Evolutionary conservation across 1,140 invertebrate genomes (phyloP).

Genomic region (Ostrea denselamellosa): DNA sequence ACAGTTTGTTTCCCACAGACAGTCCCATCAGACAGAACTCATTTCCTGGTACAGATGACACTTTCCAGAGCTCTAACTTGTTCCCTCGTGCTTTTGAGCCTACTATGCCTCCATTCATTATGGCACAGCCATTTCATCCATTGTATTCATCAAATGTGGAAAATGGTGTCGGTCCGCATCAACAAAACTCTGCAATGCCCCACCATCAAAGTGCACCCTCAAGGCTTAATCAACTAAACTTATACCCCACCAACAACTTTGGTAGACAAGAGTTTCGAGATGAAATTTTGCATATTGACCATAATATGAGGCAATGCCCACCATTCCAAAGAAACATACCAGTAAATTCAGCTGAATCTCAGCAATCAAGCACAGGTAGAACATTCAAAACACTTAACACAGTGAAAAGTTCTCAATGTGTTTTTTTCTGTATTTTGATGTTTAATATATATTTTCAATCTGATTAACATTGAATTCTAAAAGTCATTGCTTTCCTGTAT

Average conservation of each 20-base stretch:
- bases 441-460: too few species aligned
- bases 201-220: background rate
- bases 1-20: background rate
- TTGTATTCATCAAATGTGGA: background rate
- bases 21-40: constrained; percentile 7
- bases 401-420: background rate
- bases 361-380: background rate
- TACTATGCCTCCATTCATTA: background rate
- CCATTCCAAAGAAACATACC: constrained; percentile 8
- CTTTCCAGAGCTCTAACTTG: background rate
- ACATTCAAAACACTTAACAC: background rate
- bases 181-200: background rate
- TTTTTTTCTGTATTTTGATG: background rate
- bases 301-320: background rate
- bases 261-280: background rate
- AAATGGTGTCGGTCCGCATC: background rate
- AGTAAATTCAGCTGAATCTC: background rate
- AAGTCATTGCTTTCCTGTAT: background rate
- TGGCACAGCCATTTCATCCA: background rate
- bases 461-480: too few species aligned
- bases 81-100: background rate
- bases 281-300: background rate
- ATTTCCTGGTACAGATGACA: background rate
- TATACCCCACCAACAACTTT: background rate
- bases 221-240: background rate